These are phyloP conservation scores for Eustalomyia histrio DNA, from an alignment of 2,888 invertebrate species.

Conservation along the genomic window DNA sequence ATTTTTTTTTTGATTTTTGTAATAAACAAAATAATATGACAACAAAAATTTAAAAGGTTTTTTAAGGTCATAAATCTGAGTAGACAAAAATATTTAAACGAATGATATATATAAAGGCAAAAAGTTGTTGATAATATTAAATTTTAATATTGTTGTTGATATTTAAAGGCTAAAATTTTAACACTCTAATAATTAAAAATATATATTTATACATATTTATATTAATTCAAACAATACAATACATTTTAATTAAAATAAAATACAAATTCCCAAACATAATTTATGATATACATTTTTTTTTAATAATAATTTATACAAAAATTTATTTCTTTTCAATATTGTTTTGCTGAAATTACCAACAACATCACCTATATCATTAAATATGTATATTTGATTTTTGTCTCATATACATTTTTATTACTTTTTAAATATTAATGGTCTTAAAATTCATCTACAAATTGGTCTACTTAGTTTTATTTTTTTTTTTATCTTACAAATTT, in stretches of 20 bases:
- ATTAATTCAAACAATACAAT: no score
- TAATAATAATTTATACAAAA: background rate
- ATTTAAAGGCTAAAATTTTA: no score
- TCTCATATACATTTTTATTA: background rate
- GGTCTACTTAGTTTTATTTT: conserved; percentile 31
- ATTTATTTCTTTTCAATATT: background rate
- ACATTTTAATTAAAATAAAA: conserved; percentile 8
- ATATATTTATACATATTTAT: no score
- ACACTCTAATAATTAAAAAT: no score
- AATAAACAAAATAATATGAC: no score
- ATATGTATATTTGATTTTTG: background rate
- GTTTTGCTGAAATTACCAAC: background rate
- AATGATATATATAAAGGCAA: no score
- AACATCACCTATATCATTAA: background rate
- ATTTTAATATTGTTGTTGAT: no score
- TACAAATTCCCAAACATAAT: conserved; percentile 41
- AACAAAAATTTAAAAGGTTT: no score
- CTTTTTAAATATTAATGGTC: background rate
- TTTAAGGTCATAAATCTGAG: no score
- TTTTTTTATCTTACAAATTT: background rate
- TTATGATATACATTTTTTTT: conserved; percentile 49
- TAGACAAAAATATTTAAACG: no score
- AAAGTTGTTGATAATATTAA: no score
- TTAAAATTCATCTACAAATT: conserved; percentile 31
- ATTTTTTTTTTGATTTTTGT: no score